phyloP scores from a whole-genome alignment of 2,113 vertebrate species.

The Ageneiosus marmoratus region DNA sequence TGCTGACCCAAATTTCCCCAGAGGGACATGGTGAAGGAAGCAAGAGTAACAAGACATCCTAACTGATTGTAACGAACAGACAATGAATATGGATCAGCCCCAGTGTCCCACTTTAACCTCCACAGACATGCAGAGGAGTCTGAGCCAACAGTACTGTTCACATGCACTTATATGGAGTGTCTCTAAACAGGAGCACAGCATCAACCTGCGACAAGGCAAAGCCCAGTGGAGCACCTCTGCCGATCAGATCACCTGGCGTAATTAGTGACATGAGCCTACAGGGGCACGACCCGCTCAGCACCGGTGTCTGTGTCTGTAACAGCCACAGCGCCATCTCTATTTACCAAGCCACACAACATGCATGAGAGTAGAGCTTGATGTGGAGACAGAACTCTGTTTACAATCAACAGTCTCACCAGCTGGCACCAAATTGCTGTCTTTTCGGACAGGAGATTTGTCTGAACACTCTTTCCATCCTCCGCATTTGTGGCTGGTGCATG shows the following conservation, averaged over 20 bases:
- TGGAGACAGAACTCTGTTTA: not conserved
- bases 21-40: constrained; percentile 6
- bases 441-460: constrained; percentile 1
- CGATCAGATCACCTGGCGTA: constrained; percentile 40
- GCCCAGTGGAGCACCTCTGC: constrained; percentile 15
- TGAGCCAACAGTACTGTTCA: constrained; percentile 40
- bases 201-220: constrained; percentile 28
- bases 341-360: constrained; percentile 24
- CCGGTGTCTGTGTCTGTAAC: constrained; percentile 17
- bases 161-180: constrained; percentile 46
- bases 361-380: constrained; percentile 11
- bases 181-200: constrained; percentile 51
- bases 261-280: constrained; percentile 36
- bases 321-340: constrained; percentile 32
- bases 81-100: constrained; percentile 57
- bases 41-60: constrained; percentile 12
- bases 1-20: constrained; percentile 11
- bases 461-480: not conserved
- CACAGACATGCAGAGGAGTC: constrained; percentile 18
- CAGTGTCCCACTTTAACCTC: not conserved
- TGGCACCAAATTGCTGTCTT: constrained; percentile 15
- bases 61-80: constrained; percentile 22
- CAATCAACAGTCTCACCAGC: constrained; percentile 28
- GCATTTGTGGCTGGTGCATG: not conserved
- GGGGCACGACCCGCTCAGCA: not conserved